Base-by-base conservation (phyloP, 37 sponge, comb jelly and placozoan genomes). In the Chondrosia reniformis region DNA sequence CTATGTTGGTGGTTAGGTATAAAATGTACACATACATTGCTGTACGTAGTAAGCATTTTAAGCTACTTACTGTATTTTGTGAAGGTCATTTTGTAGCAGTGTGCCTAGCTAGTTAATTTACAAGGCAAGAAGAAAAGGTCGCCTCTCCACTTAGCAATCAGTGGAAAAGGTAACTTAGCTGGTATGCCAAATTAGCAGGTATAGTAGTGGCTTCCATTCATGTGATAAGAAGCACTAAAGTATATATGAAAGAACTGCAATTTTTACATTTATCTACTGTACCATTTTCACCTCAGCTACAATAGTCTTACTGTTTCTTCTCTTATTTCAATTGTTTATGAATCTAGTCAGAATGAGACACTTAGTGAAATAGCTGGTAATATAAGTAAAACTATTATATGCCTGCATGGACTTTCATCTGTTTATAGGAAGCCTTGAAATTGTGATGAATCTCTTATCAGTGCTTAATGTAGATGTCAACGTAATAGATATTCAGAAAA, bases 111-210 rank as follows among this genome's bases (percentile, higher is more conserved):
- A 13, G 72, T 69, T 1, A 37, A 69, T 39, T 3, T 34, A 7
- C 39, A 31, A 39, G 72, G 42, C 41, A 37, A 2, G n/a, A 69
- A 69, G 42, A 44, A 44, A 37, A 34, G 72, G 2, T 25, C 41
- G 10, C 72, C 72, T 40, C 43, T 69, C n/a, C 72, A 69, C 43
- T 44, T 69, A 6, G 72, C 72, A 43, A 44, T 69, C n/a, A 69
- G 44, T 69, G 72, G 44, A 24, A 69, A 69, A 40, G 72, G 72
- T 69, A 34, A n/a, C n/a, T n/a, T n/a, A n/a, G n/a, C n/a, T n/a
- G n/a, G n/a, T n/a, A n/a, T n/a, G n/a, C n/a, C n/a, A n/a, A n/a
- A n/a, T n/a, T n/a, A n/a, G n/a, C n/a, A n/a, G n/a, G n/a, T n/a
- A n/a, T n/a, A n/a, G n/a, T n/a, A n/a, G n/a, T n/a, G n/a, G n/a